Evolutionary conservation across 2,113 vertebrate genomes (phyloP).

Genomic region (Marmota monax): DNA sequence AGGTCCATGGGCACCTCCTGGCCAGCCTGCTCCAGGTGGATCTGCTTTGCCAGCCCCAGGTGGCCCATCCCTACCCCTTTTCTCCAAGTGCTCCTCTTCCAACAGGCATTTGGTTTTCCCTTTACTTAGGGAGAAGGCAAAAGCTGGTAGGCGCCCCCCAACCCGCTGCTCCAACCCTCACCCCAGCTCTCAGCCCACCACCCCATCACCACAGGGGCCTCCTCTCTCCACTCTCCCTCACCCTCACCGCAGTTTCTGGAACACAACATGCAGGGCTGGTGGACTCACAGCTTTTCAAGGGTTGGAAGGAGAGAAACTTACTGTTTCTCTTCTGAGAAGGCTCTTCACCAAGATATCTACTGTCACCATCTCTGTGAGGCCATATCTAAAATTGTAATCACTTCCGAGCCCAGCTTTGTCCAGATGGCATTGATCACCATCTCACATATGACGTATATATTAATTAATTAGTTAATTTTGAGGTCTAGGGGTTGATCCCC

Average conservation of each 20-base stretch:
- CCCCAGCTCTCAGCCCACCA: neutral
- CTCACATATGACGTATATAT: too few relatives aligned
- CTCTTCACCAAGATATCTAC: neutral
- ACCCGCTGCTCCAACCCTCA: too few relatives aligned
- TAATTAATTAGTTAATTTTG: too few relatives aligned
- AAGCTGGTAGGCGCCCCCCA: neutral
- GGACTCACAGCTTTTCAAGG: neutral
- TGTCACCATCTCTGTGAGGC: neutral
- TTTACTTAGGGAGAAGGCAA: neutral
- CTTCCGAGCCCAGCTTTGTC: neutral
- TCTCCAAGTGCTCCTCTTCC: neutral
- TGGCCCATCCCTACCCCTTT: accelerated
- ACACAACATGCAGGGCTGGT: neutral
- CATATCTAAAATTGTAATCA: neutral
- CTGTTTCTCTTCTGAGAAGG: neutral
- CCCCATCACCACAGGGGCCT: neutral
- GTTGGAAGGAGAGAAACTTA: neutral
- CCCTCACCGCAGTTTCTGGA: neutral
- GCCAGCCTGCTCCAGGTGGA: neutral
- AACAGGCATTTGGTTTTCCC: too few relatives aligned
- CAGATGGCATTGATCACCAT: neutral
- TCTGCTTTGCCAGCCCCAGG: neutral
- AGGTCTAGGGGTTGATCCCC: too few relatives aligned
- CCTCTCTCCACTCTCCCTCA: too few relatives aligned
- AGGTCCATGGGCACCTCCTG: neutral